Conservation (phyloP, 37 sponge, comb jelly and placozoan species). For the Eunapius fragilis region DNA sequence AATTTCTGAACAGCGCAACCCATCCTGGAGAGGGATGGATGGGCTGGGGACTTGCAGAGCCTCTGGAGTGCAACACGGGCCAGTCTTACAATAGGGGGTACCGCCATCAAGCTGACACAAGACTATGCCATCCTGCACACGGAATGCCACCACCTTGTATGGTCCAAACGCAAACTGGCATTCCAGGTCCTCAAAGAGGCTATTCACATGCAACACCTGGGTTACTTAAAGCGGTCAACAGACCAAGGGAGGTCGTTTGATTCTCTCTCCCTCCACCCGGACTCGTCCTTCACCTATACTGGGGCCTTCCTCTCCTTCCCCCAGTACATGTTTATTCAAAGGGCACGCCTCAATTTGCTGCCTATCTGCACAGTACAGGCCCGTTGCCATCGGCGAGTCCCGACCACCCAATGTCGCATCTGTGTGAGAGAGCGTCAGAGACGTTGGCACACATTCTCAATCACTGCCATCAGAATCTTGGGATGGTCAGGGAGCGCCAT, state of each 20-base stretch:
- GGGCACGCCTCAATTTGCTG: background rate
- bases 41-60: background rate
- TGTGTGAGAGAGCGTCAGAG: background rate
- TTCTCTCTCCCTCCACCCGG: background rate
- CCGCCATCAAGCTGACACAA: no score
- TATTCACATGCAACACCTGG: no score
- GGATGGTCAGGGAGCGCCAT: slow-evolving; percentile 1
- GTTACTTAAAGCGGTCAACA: no score
- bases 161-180: background rate
- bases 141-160: background rate
- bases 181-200: background rate
- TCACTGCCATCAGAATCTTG: background rate
- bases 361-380: background rate
- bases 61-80: background rate
- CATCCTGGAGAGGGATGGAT: background rate
- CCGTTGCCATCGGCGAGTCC: background rate
- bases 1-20: background rate
- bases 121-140: background rate
- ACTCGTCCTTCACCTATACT: background rate
- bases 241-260: no score
- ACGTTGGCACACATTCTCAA: slow-evolving; percentile 27
- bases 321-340: background rate
- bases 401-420: no score
- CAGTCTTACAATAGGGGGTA: background rate
- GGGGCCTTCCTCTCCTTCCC: background rate